Conservation (phyloP, 1,140 invertebrate species). For the Ectropis grisescens region DNA sequence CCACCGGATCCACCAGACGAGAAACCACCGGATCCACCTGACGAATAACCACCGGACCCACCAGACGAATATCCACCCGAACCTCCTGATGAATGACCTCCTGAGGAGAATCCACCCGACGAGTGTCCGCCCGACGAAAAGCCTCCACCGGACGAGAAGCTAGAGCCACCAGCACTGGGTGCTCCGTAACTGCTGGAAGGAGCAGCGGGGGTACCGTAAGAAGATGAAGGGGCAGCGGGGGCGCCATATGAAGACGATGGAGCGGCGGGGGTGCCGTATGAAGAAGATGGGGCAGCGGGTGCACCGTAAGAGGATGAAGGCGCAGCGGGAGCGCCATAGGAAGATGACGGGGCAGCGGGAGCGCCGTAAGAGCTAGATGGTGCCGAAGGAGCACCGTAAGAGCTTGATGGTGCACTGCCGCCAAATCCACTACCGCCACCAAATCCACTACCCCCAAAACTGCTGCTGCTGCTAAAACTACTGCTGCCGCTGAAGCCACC, state of each 20-base stretch:
- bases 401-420: constrained; percentile 45
- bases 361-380: constrained; percentile 13
- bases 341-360: constrained; percentile 31
- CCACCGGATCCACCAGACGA: constrained; percentile 47
- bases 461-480: constrained; percentile 41
- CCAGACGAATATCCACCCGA: background rate
- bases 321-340: constrained; percentile 44
- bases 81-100: background rate
- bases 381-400: constrained; percentile 36
- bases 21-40: constrained; percentile 59
- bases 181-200: constrained; percentile 46
- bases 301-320: constrained; percentile 51
- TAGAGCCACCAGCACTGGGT: constrained; percentile 18
- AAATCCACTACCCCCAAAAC: constrained; percentile 32
- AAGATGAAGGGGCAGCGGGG: constrained; percentile 15
- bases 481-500: constrained; percentile 40
- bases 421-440: constrained; percentile 39
- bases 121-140: constrained; percentile 1
- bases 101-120: background rate
- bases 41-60: constrained; percentile 18
- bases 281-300: constrained; percentile 13
- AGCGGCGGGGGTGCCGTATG: constrained; percentile 24
- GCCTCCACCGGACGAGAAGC: background rate
- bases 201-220: constrained; percentile 29
- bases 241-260: constrained; percentile 51